Base-by-base conservation (phyloP, 2,113 vertebrate genomes). In the Nerophis lumbriciformis region DNA sequence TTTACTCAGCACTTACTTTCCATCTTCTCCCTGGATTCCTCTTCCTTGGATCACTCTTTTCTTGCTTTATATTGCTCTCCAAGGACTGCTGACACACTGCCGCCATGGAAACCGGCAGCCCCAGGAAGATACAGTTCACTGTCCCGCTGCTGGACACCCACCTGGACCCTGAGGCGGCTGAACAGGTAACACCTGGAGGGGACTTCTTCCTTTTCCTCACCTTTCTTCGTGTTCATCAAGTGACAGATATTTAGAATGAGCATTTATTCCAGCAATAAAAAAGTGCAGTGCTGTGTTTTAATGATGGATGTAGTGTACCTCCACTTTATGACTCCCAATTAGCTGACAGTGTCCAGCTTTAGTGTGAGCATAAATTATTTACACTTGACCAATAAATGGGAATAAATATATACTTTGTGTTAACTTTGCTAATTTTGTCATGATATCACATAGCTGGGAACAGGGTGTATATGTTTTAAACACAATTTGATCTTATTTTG, bases 71-170 rank as follows among this genome's bases (percentile, higher is more conserved):
- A 60, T 49, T 51, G 66, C 66, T 73, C 53, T 57, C 51, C 47
- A 58, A 38, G 13, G 45, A 52, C 54, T 48, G 58, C 69, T 68
- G 74, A 72, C 37, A 73, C 66, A 69, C 66, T 56, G 61, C 53
- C 80, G 79, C 76, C 67, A 95, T 95, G 94, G 94, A 95, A 77
- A 92, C 87, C 1, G 89, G 88, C 83, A 94, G 93, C 78, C 93
- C 94, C 19, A 90, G 94, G 42, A 94, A 93, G 83, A 95, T 95
- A 82, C 93, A 95, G 85, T 95, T 94, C 86, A 94, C 93, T 0
- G 90, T 95, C 13, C 94, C 94, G 62, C 87, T 94, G 38, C 86
- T 95, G 86, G 94, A 95, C 81, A 91, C 93, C 63, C 93, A 95
- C 87, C 91, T 94, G 82, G 94, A 95, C 85, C 94, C 94, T 3